Conservation (phyloP, 2,113 vertebrate species). For the Australoheros scitulus region DNA sequence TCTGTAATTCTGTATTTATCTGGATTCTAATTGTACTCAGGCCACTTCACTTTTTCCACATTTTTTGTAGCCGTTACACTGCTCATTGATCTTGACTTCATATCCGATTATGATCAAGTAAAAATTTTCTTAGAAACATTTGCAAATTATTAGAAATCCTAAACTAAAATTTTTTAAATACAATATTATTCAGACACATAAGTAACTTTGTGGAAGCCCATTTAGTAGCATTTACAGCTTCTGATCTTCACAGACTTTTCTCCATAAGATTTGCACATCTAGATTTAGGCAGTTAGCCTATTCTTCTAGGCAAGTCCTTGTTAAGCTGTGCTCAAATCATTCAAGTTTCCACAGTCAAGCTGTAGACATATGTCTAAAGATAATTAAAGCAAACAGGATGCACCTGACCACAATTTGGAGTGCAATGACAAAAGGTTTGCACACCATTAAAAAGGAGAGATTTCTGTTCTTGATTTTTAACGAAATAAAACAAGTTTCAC, state of each 20-base stretch:
- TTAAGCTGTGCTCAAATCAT: not conserved
- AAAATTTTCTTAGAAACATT: too few species aligned
- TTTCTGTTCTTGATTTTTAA: conserved; percentile 9
- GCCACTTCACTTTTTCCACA: too few species aligned
- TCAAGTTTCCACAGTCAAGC: not conserved
- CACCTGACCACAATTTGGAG: not conserved
- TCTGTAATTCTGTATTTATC: too few species aligned
- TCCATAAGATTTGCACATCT: not conserved
- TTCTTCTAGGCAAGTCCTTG: not conserved
- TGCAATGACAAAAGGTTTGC: not conserved
- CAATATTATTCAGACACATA: not conserved
- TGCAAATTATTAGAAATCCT: too few species aligned
- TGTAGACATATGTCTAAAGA: not conserved
- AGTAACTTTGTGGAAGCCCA: not conserved
- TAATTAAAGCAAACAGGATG: conserved; percentile 8
- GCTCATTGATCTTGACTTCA: too few species aligned
- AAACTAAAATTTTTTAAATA: too few species aligned
- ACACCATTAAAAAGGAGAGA: not conserved
- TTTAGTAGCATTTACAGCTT: not conserved
- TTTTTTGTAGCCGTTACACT: too few species aligned
- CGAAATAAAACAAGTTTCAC: not conserved
- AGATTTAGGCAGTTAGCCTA: not conserved
- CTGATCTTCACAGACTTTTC: not conserved
- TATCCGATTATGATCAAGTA: too few species aligned
- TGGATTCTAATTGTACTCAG: too few species aligned